These are phyloP conservation scores for Epizoanthus rinbou DNA, from an alignment of 92 coral and sea anemone species.

Conservation along the genomic window DNA sequence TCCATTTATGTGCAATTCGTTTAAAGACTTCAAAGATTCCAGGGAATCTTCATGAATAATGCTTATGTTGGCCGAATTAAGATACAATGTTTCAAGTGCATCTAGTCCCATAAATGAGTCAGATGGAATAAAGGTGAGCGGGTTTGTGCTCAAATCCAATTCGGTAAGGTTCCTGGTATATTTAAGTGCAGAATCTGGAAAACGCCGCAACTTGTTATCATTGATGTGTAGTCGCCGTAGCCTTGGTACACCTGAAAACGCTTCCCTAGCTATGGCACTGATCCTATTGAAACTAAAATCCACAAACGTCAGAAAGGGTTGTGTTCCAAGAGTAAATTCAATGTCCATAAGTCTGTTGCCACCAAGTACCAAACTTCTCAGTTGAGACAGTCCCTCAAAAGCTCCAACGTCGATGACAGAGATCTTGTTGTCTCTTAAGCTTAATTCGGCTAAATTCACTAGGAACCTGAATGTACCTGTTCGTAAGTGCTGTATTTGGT, in stretches of 20 bases:
- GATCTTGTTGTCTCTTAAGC: conserved; percentile 56
- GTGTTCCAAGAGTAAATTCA: neutral
- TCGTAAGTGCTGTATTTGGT: conserved; percentile 1
- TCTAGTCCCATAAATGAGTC: conserved; percentile 52
- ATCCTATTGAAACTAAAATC: conserved; percentile 60
- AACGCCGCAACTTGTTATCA: conserved; percentile 36
- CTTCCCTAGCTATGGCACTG: conserved; percentile 26
- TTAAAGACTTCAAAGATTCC: conserved; percentile 27
- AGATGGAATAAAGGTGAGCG: conserved; percentile 45
- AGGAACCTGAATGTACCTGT: conserved; percentile 46
- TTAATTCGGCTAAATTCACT: conserved; percentile 31
- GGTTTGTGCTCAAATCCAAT: conserved; percentile 64
- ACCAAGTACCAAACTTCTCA: conserved; percentile 48
- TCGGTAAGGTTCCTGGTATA: conserved; percentile 47
- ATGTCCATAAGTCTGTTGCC: conserved; percentile 11
- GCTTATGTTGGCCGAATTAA: conserved; percentile 50
- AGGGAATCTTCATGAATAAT: conserved; percentile 54
- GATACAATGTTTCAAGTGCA: conserved; percentile 38
- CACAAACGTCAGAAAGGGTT: conserved; percentile 4
- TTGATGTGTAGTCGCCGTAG: conserved; percentile 49
- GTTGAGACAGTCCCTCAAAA: conserved; percentile 54
- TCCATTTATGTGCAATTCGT: conserved; percentile 33
- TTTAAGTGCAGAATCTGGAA: conserved; percentile 45
- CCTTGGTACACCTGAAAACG: conserved; percentile 59
- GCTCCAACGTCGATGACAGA: conserved; percentile 59